Evolutionary conservation across 2,113 vertebrate species (phyloP), one percentile per base, ranked within the genome.

Genomic region (Nannospalax galili): DNA sequence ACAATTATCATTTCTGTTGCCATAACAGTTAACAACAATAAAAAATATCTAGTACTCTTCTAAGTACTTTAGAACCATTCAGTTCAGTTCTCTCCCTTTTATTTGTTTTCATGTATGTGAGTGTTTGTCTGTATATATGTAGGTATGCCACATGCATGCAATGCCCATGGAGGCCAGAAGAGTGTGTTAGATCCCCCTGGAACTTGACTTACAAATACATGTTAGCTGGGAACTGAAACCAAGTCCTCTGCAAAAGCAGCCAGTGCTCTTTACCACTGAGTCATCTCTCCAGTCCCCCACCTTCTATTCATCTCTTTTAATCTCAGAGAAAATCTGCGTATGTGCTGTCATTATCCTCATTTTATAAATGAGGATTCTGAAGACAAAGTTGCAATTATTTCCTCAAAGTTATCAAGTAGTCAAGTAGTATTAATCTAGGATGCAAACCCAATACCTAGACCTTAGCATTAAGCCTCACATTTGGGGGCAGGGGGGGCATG

Each of bases 291-390:
- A 52, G 48, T 11, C 48, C 48, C 48, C 48, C 48, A 11, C 6
- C 48, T 11, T 11, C 48, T 11, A 52, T 52, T 52, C 48, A 69
- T 4, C 11, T 81, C 56, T 93, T n/a, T n/a, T 58, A 64, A 92
- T 80, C 69, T 88, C 89, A 45, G 60, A 88, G 65, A 90, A 12
- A 91, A 80, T 73, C 30, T 35, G 37, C 56, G 8, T 70, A 45
- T 48, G 24, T 4, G 35, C 37, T 84, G 26, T 90, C 62, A n/a
- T 84, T 79, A 92, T 58, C 19, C 28, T 42, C 9, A 32, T 73
- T 82, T 86, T 58, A 81, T n/a, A 91, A 7, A 58, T 75, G 86
- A 48, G n/a, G 42, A 89, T 88, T 82, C 42, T 85, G 15, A 84
- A 42, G 60, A 90, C n/a, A 72, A 45, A 81, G 9, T 69, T 88